These are phyloP conservation scores for Saccostrea glomerata DNA, from an alignment of 1,140 invertebrate genomes.

Conservation along the genomic window DNA sequence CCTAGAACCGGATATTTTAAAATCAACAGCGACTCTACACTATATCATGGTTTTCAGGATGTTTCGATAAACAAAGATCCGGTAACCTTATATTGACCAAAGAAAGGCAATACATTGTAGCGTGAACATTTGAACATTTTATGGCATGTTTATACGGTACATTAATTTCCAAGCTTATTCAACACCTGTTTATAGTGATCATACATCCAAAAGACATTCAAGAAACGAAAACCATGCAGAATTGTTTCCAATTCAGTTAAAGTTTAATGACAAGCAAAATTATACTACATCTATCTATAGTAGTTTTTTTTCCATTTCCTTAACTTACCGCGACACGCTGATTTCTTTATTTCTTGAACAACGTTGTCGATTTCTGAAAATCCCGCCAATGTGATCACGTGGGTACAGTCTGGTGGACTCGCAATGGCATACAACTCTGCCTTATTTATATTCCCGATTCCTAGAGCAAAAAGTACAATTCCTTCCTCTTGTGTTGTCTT, in stretches of 20 bases:
- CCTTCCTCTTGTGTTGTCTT: constrained; percentile 29
- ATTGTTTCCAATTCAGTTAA: too few relatives aligned
- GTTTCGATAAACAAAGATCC: constrained; percentile 1
- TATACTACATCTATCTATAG: too few relatives aligned
- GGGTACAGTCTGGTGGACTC: constrained; percentile 52
- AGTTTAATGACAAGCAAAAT: too few relatives aligned
- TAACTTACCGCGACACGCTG: constrained; percentile 58
- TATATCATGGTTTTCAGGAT: background rate
- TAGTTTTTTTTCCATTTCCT: background rate
- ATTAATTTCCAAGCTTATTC: too few relatives aligned
- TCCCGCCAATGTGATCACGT: constrained; percentile 54
- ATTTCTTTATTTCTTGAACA: constrained; percentile 57
- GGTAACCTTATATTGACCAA: background rate
- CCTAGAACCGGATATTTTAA: background rate
- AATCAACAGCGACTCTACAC: too few relatives aligned
- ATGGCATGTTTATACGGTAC: too few relatives aligned
- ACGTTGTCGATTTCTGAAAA: constrained; percentile 60
- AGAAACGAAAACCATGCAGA: too few relatives aligned
- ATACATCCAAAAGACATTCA: too few relatives aligned
- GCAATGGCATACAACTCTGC: constrained; percentile 52
- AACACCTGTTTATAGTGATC: too few relatives aligned
- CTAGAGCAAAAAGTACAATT: constrained; percentile 57
- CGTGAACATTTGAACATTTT: too few relatives aligned
- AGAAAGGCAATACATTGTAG: too few relatives aligned
- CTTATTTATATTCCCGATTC: constrained; percentile 51